Evolutionary conservation across 2,888 invertebrate genomes (phyloP).

Genomic region (Perizoma flavofasciatum): DNA sequence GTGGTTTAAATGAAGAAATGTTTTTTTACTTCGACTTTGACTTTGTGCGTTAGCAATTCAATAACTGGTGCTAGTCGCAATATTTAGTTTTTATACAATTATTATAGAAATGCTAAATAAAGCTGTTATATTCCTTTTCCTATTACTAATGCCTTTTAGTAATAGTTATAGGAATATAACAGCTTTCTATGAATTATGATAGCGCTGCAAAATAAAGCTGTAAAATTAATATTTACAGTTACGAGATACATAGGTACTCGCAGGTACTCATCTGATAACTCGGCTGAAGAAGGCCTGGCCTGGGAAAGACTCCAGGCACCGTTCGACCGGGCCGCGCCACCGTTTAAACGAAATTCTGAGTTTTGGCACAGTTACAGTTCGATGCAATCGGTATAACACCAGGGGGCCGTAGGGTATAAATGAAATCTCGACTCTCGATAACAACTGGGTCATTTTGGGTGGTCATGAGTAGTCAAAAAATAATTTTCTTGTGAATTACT

Average conservation of each 20-base stretch:
- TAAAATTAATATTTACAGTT: too few relatives aligned
- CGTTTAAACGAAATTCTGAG: slow-evolving; percentile 3
- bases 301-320: slow-evolving; percentile 1
- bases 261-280: slow-evolving; percentile 2
- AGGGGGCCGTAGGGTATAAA: slow-evolving; percentile 8
- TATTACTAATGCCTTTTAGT: too few relatives aligned
- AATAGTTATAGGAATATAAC: too few relatives aligned
- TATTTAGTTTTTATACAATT: too few relatives aligned
- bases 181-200: too few relatives aligned
- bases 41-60: background rate
- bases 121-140: too few relatives aligned
- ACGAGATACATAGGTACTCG: background rate
- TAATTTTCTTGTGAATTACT: background rate
- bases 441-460: slow-evolving; percentile 19
- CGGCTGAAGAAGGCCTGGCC: background rate
- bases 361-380: slow-evolving; percentile 23
- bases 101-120: too few relatives aligned
- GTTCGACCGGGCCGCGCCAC: background rate
- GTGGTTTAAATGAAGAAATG: too few relatives aligned
- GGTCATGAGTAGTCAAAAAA: slow-evolving; percentile 17
- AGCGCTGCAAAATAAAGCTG: too few relatives aligned
- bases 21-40: too few relatives aligned
- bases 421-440: slow-evolving; percentile 12
- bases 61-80: background rate
- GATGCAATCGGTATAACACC: slow-evolving; percentile 13